Evolutionary conservation across 2,797 vertebrate species (phyloP).

Genomic region (Merluccius polli): DNA sequence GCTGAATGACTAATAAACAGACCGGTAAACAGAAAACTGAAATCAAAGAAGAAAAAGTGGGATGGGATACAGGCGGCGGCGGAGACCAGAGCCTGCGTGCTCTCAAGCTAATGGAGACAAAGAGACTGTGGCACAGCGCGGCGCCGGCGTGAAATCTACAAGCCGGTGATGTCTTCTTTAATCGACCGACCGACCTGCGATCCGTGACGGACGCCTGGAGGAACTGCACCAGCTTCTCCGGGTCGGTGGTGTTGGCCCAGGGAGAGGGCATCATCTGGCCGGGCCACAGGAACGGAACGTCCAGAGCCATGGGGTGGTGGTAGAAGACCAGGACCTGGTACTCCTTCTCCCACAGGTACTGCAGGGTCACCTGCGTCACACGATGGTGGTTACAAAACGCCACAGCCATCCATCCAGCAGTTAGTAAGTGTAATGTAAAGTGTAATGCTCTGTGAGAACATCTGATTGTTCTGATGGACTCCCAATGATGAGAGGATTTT

Average conservation of each 20-base stretch:
- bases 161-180: not conserved
- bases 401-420: not conserved
- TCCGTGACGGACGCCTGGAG: conserved; percentile 91
- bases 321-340: conserved; percentile 96
- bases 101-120: not conserved
- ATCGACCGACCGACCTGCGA: conserved; percentile 69
- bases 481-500: too few species aligned
- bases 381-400: not conserved
- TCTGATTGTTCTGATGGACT: too few species aligned
- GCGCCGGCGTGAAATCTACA: not conserved
- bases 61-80: too few species aligned
- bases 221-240: conserved; percentile 95
- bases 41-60: not conserved
- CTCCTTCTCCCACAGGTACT: conserved; percentile 96
- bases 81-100: too few species aligned
- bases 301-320: conserved; percentile 93
- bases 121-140: not conserved
- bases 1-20: not conserved
- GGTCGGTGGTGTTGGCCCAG: conserved; percentile 97
- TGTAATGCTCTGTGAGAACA: too few species aligned
- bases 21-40: not conserved
- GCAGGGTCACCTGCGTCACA: conserved; percentile 86
- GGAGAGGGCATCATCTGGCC: conserved; percentile 99
- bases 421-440: not conserved
- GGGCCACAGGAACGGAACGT: conserved; percentile 95